These are phyloP conservation scores for Sturnira hondurensis DNA, from an alignment of 2,113 vertebrate genomes.

Conservation along the genomic window DNA sequence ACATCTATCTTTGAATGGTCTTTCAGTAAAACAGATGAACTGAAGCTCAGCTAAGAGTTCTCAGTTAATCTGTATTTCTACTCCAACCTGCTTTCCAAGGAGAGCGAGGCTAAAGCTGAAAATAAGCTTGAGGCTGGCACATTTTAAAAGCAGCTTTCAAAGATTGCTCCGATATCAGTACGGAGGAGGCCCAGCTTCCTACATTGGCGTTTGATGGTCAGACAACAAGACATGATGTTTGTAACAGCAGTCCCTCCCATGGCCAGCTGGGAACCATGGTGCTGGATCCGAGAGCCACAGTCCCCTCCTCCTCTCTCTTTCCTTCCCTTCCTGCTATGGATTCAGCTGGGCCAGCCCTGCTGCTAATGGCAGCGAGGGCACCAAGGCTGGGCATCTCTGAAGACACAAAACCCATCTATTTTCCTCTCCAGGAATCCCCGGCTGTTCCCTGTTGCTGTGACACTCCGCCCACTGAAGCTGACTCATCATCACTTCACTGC, in stretches of 20 bases:
- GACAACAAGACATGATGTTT: neutral
- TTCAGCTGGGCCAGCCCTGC: accelerated
- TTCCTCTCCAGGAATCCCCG: neutral
- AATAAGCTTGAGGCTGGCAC: neutral
- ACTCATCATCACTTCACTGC: neutral
- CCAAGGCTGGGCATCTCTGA: neutral
- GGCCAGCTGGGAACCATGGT: neutral
- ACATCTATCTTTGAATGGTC: neutral
- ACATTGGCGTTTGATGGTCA: neutral
- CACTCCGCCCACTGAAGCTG: neutral
- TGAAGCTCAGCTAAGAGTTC: neutral
- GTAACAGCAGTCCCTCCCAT: neutral
- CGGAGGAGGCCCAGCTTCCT: neutral
- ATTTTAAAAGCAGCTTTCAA: neutral
- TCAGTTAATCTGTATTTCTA: neutral
- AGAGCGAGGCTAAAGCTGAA: neutral
- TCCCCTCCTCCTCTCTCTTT: neutral
- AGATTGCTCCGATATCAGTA: neutral
- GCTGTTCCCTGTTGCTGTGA: neutral
- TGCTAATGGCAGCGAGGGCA: neutral
- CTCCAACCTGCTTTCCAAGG: neutral
- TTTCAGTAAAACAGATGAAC: neutral
- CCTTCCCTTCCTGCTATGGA: neutral
- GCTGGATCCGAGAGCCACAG: neutral
- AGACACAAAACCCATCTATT: neutral